These are phyloP conservation scores for Drosophila tripunctata DNA, from an alignment of 2,888 invertebrate genomes.

Conservation along the genomic window DNA sequence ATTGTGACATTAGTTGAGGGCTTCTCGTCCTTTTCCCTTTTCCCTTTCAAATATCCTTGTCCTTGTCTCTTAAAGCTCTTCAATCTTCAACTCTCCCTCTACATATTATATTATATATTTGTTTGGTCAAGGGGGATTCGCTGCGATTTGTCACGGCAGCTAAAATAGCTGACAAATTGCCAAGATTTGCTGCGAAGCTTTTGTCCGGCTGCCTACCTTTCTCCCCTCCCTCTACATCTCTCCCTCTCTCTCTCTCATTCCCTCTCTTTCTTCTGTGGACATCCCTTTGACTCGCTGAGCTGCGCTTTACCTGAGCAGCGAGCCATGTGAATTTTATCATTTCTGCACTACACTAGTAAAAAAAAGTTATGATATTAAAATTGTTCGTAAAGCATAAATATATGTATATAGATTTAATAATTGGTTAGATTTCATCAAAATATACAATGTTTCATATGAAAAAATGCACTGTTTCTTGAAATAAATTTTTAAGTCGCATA, in stretches of 20 bases:
- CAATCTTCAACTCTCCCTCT: background rate
- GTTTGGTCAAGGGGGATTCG: slow-evolving; percentile 22
- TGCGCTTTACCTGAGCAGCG: slow-evolving; percentile 41
- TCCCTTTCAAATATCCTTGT: background rate
- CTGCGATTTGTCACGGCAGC: slow-evolving; percentile 48
- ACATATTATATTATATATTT: background rate
- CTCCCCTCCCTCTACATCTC: background rate
- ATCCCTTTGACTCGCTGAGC: background rate
- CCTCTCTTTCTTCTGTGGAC: background rate
- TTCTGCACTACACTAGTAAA: slow-evolving; percentile 8
- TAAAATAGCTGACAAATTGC: slow-evolving; percentile 60
- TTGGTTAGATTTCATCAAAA: no score
- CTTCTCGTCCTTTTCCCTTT: background rate
- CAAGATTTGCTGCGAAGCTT: slow-evolving; percentile 52
- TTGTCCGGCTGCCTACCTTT: slow-evolving; percentile 5
- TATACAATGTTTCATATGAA: no score
- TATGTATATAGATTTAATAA: no score
- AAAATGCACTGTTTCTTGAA: no score
- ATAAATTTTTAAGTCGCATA: background rate
- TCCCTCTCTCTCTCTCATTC: background rate
- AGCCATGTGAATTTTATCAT: slow-evolving; percentile 32
- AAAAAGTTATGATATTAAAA: no score
- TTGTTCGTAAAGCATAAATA: no score
- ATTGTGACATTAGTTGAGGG: slow-evolving; percentile 68
- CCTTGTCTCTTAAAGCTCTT: background rate